Conservation (phyloP, 2,888 invertebrate genomes). For the Amphipoea lucens region DNA sequence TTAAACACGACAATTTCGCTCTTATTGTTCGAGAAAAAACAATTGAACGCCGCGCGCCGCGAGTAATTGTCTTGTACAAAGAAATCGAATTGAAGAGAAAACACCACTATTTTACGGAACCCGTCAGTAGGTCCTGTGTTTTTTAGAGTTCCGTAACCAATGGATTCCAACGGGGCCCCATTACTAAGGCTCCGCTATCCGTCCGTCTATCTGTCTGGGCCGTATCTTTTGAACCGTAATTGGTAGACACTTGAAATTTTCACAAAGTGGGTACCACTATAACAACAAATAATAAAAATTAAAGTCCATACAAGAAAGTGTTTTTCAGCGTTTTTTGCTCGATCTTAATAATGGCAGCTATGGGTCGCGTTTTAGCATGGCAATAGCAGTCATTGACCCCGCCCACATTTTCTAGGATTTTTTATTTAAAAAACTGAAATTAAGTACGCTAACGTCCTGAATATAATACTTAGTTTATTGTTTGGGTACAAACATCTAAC, state of each 20-base stretch:
- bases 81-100: conserved; percentile 56
- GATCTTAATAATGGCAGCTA: too few species aligned
- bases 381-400: too few species aligned
- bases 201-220: too few species aligned
- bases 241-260: background rate
- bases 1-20: conserved; percentile 21
- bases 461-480: too few species aligned
- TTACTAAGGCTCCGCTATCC: background rate
- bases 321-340: too few species aligned
- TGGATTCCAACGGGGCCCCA: too few species aligned
- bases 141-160: background rate
- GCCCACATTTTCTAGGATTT: too few species aligned
- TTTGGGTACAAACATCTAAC: too few species aligned
- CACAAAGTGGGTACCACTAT: background rate
- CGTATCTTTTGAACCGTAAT: background rate
- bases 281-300: background rate
- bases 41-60: conserved; percentile 36
- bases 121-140: conserved; percentile 43
- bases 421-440: too few species aligned
- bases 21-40: conserved; percentile 43
- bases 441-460: too few species aligned
- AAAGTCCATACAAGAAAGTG: background rate
- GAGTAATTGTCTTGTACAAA: conserved; percentile 59
- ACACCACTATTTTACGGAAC: conserved; percentile 44
- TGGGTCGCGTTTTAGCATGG: too few species aligned